Percentiles rank a stretch among this genome's conserved stretches.
Conservation (phyloP, 2,113 vertebrate species). For the Rissa tridactyla region DNA sequence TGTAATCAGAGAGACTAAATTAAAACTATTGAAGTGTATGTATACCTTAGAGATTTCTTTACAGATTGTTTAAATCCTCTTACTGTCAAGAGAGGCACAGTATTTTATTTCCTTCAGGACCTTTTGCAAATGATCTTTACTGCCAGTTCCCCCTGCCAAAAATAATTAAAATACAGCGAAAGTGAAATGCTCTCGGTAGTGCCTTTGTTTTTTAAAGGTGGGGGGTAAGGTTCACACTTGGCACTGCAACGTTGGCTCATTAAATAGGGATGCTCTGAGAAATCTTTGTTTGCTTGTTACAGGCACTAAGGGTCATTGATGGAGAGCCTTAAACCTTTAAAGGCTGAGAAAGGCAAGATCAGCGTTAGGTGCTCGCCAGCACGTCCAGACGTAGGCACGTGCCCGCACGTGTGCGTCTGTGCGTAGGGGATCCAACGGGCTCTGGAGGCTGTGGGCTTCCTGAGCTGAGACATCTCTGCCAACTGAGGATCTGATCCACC, state of each 20-base stretch:
- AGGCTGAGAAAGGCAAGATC: not conserved
- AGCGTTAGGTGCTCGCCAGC: rapidly evolving
- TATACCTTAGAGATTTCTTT: not conserved
- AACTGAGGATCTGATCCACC: not conserved
- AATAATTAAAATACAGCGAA: not conserved
- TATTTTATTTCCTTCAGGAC: not conserved
- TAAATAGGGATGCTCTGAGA: not conserved
- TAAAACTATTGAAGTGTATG: not conserved
- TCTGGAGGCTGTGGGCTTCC: not conserved
- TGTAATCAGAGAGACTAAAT: not conserved
- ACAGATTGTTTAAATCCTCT: slow-evolving; percentile 3
- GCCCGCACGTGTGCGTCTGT: not conserved
- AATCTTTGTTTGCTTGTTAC: not conserved
- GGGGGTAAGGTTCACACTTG: not conserved
- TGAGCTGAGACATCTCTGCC: not conserved
- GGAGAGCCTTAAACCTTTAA: not conserved
- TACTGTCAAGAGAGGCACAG: not conserved
- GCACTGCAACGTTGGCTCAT: not conserved
- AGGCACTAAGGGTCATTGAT: not conserved
- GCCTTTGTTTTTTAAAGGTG: not conserved
- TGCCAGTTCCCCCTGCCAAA: not conserved
- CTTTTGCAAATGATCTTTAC: not conserved
- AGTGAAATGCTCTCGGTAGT: not conserved
- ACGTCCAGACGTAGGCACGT: rapidly evolving
- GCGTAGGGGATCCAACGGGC: rapidly evolving